These are phyloP conservation scores for Linnaemya tessellans DNA, from an alignment of 2,888 invertebrate genomes.

Conservation along the genomic window DNA sequence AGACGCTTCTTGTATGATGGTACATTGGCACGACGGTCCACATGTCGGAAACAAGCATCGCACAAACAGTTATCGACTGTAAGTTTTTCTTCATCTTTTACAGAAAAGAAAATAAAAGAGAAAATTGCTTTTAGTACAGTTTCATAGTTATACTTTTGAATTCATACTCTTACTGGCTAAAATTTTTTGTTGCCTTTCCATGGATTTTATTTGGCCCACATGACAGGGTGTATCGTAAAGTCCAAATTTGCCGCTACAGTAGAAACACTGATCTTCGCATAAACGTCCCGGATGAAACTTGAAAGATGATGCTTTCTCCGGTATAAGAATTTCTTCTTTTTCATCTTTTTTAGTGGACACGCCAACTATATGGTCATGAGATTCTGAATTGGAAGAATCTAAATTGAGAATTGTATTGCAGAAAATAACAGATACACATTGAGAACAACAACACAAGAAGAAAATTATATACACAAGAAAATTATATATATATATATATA, in stretches of 20 bases:
- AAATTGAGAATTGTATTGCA: constrained; percentile 68
- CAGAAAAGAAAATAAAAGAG: not conserved
- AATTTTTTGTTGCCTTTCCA: constrained; percentile 91
- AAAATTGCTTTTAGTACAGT: not conserved
- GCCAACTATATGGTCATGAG: constrained; percentile 74
- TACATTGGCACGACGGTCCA: constrained; percentile 91
- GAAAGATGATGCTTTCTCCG: constrained; percentile 94
- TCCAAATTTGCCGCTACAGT: constrained; percentile 94
- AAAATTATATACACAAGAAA: constrained; percentile 32
- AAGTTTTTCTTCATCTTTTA: constrained; percentile 89
- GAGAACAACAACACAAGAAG: constrained; percentile 54
- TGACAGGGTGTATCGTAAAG: constrained; percentile 94
- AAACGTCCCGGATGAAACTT: constrained; percentile 92
- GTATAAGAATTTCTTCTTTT: constrained; percentile 88
- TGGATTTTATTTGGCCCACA: constrained; percentile 92
- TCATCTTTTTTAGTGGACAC: constrained; percentile 80
- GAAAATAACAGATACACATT: constrained; percentile 55
- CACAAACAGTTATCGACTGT: constrained; percentile 93
- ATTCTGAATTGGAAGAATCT: constrained; percentile 82
- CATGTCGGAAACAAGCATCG: constrained; percentile 93
- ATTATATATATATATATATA: not conserved
- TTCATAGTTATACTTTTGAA: not conserved
- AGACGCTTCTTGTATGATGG: constrained; percentile 87
- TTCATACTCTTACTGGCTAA: constrained; percentile 86
- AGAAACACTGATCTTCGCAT: constrained; percentile 93